Percentiles rank a stretch among this genome's conserved stretches.
These are phyloP conservation scores for Dryobates pubescens DNA, from an alignment of 2,797 vertebrate species.

Conservation along the genomic window DNA sequence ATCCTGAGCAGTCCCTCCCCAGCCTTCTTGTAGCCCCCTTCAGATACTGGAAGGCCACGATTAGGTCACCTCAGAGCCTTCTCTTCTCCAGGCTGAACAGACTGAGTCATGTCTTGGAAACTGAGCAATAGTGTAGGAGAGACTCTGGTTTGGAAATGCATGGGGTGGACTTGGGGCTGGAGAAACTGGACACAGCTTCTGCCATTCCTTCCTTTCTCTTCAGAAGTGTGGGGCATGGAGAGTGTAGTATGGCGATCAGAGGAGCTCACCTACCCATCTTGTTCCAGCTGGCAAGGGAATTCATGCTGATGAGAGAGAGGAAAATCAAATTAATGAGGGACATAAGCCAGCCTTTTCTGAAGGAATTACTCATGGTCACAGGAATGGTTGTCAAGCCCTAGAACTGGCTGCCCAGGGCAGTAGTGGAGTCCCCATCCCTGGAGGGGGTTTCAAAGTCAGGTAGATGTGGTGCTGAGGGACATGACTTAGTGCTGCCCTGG, in stretches of 20 bases:
- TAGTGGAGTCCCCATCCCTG: too few relatives aligned
- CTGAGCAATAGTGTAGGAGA: accelerated
- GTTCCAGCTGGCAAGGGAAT: background rate
- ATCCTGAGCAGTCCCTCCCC: too few relatives aligned
- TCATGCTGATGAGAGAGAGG: background rate
- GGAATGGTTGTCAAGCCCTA: too few relatives aligned
- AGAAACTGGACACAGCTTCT: background rate
- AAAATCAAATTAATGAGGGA: background rate
- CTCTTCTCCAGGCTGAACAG: too few relatives aligned
- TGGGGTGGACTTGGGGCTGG: background rate
- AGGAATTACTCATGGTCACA: background rate
- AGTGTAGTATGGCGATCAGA: background rate
- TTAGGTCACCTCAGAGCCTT: too few relatives aligned
- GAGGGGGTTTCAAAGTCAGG: too few relatives aligned
- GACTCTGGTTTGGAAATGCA: background rate
- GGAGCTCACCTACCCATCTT: background rate
- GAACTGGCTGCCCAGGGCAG: too few relatives aligned
- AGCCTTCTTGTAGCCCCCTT: too few relatives aligned
- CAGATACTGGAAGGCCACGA: too few relatives aligned
- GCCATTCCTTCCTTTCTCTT: background rate
- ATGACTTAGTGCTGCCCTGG: too few relatives aligned
- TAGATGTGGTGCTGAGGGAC: too few relatives aligned
- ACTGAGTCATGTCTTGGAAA: background rate
- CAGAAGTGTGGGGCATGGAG: background rate
- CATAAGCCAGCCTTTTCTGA: background rate